Evolutionary conservation across 2,888 invertebrate species (phyloP), one percentile per base, ranked within the genome.

Genomic region (Scelioninae gen. 1): DNA sequence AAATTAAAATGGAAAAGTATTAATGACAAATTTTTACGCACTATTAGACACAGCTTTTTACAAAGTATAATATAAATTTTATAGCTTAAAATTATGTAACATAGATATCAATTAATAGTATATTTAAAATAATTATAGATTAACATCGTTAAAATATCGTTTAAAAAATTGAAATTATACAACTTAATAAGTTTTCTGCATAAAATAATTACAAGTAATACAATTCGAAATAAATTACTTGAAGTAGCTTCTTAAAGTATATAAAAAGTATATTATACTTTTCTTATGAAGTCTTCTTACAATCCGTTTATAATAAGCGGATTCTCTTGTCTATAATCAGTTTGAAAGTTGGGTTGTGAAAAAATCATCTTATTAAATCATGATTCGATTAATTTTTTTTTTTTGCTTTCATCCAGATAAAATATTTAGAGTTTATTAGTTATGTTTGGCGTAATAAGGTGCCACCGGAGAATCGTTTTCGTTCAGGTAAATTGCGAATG

Each of bases 271-370:
- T n/a, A n/a, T n/a, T n/a, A n/a, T n/a, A 13, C 10, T 31, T 45
- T 31, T 13, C 16, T 60, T 6, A 8, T 11, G 45, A 15, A 47
- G 45, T 62, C 29, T 62, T 43, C n/a, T 13, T 13, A 13, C 16
- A 63, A 65, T 65, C 65, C 65, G 49, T 49, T 65, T 65, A 65
- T 51, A 65, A 34, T 65, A 51, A 65, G 49, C 49, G 16, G 51
- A 38, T 51, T 34, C 1, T 5, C 49, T 49, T 51, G 16, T 15
- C 10, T 47, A 63, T 45, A 63, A 63, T 49, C 47, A 63, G 63
- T 49, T 34, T 49, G 7, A 3, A 13, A 62, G 40, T 29, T 60
- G 0, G 13, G 9, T 29, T 45, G 13, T 47, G 7, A 23, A 31
- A 40, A 62, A 62, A 62, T 58, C 9, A 0, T 23, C 23, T 16